These are phyloP conservation scores for Gryllus longicercus DNA, from an alignment of 2,888 invertebrate species.

Conservation along the genomic window DNA sequence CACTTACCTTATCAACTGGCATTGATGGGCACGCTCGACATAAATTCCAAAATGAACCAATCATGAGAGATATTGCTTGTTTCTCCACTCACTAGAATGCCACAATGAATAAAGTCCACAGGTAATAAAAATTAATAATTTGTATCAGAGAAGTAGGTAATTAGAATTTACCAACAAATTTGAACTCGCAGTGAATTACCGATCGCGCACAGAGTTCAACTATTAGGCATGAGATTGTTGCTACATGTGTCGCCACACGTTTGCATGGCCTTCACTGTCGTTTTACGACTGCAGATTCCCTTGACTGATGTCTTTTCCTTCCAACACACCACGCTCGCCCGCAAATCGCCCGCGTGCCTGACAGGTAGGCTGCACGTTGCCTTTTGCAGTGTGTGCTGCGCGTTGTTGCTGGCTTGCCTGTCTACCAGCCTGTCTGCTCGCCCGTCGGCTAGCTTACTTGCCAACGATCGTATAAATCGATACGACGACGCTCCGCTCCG, in stretches of 20 bases:
- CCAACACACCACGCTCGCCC: not conserved
- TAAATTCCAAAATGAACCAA: slow-evolving; percentile 96
- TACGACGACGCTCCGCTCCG: slow-evolving; percentile 23
- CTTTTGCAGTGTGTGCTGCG: not conserved
- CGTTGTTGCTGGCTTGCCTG: not conserved
- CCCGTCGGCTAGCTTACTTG: not conserved
- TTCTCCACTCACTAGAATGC: slow-evolving; percentile 24
- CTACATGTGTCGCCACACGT: not conserved
- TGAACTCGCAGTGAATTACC: too few species aligned
- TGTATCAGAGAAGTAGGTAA: too few species aligned
- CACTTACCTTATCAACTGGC: slow-evolving; percentile 92
- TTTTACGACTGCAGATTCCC: not conserved
- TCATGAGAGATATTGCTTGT: slow-evolving; percentile 59
- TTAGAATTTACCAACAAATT: too few species aligned
- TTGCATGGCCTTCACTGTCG: slow-evolving; percentile 11
- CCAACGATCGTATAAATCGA: slow-evolving; percentile 10
- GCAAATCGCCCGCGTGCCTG: not conserved
- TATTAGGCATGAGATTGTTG: not conserved
- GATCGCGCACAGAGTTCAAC: not conserved
- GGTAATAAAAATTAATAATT: not conserved
- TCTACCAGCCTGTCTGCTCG: slow-evolving; percentile 5
- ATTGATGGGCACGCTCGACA: slow-evolving; percentile 95
- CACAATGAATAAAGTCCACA: slow-evolving; percentile 22
- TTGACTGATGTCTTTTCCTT: not conserved
- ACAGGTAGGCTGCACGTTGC: not conserved